Evolutionary conservation across 2,113 vertebrate species (phyloP).

Genomic region (Chionis minor): DNA sequence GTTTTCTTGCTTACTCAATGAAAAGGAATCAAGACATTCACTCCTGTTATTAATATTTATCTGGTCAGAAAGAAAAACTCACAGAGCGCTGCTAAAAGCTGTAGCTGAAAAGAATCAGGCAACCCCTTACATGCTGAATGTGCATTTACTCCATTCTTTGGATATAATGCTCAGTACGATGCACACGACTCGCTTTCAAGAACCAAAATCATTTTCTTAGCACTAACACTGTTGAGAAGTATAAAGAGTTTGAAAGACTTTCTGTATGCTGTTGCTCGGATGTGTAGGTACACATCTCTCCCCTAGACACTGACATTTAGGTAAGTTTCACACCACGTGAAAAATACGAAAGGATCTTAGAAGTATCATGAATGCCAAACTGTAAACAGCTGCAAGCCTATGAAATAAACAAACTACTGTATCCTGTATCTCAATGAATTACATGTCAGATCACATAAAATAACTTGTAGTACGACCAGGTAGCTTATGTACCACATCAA

Average conservation of each 20-base stretch:
- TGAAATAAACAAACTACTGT: neutral
- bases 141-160: neutral
- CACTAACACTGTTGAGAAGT: neutral
- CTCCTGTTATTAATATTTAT: neutral
- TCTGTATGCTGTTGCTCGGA: neutral
- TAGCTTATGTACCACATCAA: neutral
- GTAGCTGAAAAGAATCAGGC: neutral
- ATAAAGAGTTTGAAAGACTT: neutral
- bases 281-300: neutral
- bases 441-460: neutral
- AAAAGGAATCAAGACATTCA: neutral
- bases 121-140: neutral
- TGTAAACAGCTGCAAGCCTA: neutral
- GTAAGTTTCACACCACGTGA: neutral
- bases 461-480: neutral
- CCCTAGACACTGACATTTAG: neutral
- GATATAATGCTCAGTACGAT: neutral
- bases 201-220: neutral
- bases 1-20: neutral
- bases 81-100: neutral
- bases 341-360: neutral
- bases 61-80: neutral
- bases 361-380: neutral
- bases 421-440: neutral
- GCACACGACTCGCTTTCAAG: neutral